These are phyloP conservation scores for Coenonympha glycerion DNA, from an alignment of 2,888 invertebrate genomes.

Conservation along the genomic window DNA sequence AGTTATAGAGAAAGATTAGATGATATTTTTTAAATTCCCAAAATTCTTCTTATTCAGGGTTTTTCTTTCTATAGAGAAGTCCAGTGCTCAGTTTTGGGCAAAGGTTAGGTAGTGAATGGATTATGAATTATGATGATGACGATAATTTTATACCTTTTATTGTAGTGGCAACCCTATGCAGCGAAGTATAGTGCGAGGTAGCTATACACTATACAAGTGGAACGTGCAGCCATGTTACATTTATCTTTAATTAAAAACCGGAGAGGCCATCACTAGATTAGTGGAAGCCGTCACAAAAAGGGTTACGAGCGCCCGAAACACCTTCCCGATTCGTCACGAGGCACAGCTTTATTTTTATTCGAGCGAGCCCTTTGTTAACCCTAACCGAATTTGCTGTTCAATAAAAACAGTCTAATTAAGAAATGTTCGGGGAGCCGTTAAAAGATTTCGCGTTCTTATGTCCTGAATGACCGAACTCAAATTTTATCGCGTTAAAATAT, in stretches of 20 bases:
- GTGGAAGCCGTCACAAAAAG: constrained; percentile 68
- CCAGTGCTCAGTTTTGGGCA: too few species aligned
- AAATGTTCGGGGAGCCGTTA: constrained; percentile 67
- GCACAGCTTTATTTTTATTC: constrained; percentile 70
- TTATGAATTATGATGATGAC: too few species aligned
- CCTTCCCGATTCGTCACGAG: constrained; percentile 73
- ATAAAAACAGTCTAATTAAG: constrained; percentile 73
- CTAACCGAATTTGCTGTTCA: constrained; percentile 72
- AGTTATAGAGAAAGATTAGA: too few species aligned
- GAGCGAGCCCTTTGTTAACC: constrained; percentile 67
- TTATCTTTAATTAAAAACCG: constrained; percentile 72
- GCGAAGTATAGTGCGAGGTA: constrained; percentile 33
- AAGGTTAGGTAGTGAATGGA: too few species aligned
- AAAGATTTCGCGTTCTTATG: constrained; percentile 54
- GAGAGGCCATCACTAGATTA: constrained; percentile 68
- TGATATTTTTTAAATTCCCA: too few species aligned
- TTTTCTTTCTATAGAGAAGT: too few species aligned
- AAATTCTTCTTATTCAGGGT: too few species aligned
- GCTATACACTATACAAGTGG: too few species aligned
- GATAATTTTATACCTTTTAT: too few species aligned
- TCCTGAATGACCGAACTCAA: constrained; percentile 39
- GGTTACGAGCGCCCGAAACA: constrained; percentile 67
- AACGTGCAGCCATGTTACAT: constrained; percentile 70
- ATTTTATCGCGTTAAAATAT: constrained; percentile 39
- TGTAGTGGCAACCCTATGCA: constrained; percentile 52